Evolutionary conservation across 2,888 invertebrate species (phyloP), one percentile per base, ranked within the genome.

Genomic region (Electrophaes corylata): DNA sequence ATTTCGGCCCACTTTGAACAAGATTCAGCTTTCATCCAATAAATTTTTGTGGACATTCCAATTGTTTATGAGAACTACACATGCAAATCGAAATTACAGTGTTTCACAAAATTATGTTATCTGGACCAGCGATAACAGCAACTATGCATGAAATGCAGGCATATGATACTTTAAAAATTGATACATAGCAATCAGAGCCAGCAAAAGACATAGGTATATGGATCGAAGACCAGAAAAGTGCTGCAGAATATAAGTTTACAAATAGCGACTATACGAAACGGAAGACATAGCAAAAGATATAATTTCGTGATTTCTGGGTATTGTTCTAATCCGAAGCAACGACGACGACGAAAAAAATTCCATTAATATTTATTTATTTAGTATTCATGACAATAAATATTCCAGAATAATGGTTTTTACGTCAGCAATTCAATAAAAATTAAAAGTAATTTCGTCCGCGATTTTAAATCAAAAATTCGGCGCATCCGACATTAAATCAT

Each of bases 401-500:
- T 37, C 18, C n/a, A 53, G n/a, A 53, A 35, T 46, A 46, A 61
- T 53, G 26, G 49, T 40, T 31, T 26, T 48, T 18, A 16, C 46
- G 46, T 40, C 48, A 43, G 37, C 48, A 60, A 60, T 59, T 52
- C 51, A 64, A 64, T 59, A 60, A 43, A 50, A 64, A 64, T 61
- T 57, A 62, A 64, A 64, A 56, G 46, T 40, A 58, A 53, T 54
- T 29, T 53, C 55, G 39, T 23, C 26, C 45, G 57, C 58, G 62
- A 57, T 43, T 69, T 66, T 74, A 73, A 76, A 75, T 76, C 70
- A 74, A 73, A 72, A 72, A 72, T 63, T 75, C 64, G 53, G 62
- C 67, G 66, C 67, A 67, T 70, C 72, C 20, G 19, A 18, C 52
- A 57, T 63, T 78, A 75, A 66, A 79, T 78, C 76, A 78, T 74